A percentile compares a stretch with the other conserved stretches of the same genome.
Conservation (phyloP, 1,140 invertebrate species). For the Pseudomyrmex pallidus region DNA sequence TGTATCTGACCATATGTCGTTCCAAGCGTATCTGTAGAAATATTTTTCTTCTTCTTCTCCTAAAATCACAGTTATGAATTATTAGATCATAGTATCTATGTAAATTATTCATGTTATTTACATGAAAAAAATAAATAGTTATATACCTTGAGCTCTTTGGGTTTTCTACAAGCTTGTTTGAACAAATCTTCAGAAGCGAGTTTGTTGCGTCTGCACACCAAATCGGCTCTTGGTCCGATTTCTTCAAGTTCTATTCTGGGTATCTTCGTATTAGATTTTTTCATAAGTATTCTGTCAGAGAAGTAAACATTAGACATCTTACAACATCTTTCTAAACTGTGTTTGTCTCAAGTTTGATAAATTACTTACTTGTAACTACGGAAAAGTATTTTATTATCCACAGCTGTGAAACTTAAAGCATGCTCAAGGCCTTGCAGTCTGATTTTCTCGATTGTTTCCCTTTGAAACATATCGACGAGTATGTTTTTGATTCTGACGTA, state of each 20-base stretch:
- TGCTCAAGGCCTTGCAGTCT: constrained; percentile 97
- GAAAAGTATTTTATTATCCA: constrained; percentile 92
- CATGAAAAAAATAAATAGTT: constrained; percentile 16
- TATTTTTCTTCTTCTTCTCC: constrained; percentile 96
- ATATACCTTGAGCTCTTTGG: constrained; percentile 91
- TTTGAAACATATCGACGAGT: constrained; percentile 96
- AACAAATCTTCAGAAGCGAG: constrained; percentile 96
- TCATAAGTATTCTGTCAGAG: constrained; percentile 90
- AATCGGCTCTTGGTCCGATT: constrained; percentile 97
- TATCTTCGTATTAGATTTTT: constrained; percentile 95
- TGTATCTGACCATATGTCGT: constrained; percentile 96
- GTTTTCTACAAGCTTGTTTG: constrained; percentile 94
- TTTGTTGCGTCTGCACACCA: constrained; percentile 93
- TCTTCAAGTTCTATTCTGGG: constrained; percentile 97
- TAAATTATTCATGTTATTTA: not conserved
- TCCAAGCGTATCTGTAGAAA: constrained; percentile 94
- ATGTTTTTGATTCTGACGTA: constrained; percentile 94
- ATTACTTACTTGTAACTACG: constrained; percentile 92
- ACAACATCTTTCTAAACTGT: not conserved
- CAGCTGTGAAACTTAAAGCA: constrained; percentile 94
- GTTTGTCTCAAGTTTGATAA: not conserved
- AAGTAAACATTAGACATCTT: constrained; percentile 54
- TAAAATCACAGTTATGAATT: constrained; percentile 49
- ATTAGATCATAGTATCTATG: not conserved
- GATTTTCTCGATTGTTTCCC: constrained; percentile 92